phyloP scores from a whole-genome alignment of 2,888 invertebrate genomes.

The Leptura quadrifasciata region DNA sequence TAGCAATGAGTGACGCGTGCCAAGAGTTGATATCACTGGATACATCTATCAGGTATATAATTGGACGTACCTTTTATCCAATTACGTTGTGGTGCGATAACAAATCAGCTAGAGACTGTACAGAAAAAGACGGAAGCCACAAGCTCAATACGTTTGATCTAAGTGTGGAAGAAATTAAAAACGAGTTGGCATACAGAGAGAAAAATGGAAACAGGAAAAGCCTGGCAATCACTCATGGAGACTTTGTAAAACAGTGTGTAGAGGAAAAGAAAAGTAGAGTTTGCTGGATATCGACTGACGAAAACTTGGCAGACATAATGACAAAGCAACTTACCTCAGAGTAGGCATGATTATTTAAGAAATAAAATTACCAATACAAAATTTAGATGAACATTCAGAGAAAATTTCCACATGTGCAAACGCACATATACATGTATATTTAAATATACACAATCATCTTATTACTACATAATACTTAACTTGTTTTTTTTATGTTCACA shows the following conservation, averaged over 20 bases:
- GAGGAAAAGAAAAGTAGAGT: slow-evolving; percentile 1
- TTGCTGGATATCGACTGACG: slow-evolving; percentile 6
- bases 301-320: slow-evolving; percentile 17
- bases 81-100: slow-evolving; percentile 10
- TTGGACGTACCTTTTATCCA: slow-evolving; percentile 16
- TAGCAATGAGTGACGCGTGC: slow-evolving; percentile 33
- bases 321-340: slow-evolving; percentile 16
- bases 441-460: too few relatives aligned
- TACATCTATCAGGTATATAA: slow-evolving; percentile 11
- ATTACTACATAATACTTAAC: too few relatives aligned
- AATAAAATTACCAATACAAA: slow-evolving; percentile 23
- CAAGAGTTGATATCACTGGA: slow-evolving; percentile 26
- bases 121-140: slow-evolving; percentile 14
- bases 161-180: neutral
- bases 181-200: neutral
- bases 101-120: slow-evolving; percentile 8
- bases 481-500: too few relatives aligned
- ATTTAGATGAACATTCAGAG: too few relatives aligned
- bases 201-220: neutral
- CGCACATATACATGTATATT: too few relatives aligned
- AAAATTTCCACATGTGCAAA: too few relatives aligned
- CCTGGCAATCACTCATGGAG: slow-evolving; percentile 18
- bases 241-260: slow-evolving; percentile 23
- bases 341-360: slow-evolving; percentile 22
- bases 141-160: slow-evolving; percentile 16